Conservation (phyloP, 2,113 vertebrate genomes). For the Leiothrix lutea region DNA sequence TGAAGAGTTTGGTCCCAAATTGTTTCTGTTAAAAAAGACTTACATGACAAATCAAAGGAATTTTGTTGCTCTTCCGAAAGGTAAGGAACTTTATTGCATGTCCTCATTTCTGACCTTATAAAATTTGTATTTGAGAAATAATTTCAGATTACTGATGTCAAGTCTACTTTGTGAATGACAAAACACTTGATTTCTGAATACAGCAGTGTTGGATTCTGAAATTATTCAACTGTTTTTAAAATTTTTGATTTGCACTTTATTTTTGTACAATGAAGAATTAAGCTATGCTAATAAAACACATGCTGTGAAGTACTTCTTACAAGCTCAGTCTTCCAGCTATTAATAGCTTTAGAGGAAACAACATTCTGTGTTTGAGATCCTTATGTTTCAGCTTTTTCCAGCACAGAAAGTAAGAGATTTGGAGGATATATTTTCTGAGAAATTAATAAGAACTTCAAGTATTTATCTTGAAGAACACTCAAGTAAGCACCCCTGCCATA, state of each 20-base stretch:
- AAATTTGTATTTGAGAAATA: conserved; percentile 4
- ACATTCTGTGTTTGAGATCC: neutral
- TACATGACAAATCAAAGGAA: conserved; percentile 11
- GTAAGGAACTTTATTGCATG: neutral
- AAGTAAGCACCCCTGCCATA: neutral
- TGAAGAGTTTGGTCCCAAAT: neutral
- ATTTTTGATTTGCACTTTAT: neutral
- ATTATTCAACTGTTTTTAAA: neutral
- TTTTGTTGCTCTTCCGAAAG: conserved; percentile 23
- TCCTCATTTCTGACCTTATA: neutral
- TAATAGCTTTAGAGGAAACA: conserved; percentile 4
- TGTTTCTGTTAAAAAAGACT: neutral
- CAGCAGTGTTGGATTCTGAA: neutral
- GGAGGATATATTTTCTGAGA: neutral
- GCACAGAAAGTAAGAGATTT: neutral
- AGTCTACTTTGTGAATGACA: neutral
- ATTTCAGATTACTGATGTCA: neutral
- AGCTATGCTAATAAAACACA: neutral
- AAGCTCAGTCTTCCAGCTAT: neutral
- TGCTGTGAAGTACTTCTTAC: neutral
- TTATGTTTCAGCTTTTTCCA: neutral
- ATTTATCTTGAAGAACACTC: neutral
- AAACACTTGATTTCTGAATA: conserved; percentile 31
- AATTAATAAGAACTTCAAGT: neutral
- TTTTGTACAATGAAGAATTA: neutral